Base-by-base conservation (phyloP, 92 coral and sea anemone species). In the Anthopleura xanthogrammica region DNA sequence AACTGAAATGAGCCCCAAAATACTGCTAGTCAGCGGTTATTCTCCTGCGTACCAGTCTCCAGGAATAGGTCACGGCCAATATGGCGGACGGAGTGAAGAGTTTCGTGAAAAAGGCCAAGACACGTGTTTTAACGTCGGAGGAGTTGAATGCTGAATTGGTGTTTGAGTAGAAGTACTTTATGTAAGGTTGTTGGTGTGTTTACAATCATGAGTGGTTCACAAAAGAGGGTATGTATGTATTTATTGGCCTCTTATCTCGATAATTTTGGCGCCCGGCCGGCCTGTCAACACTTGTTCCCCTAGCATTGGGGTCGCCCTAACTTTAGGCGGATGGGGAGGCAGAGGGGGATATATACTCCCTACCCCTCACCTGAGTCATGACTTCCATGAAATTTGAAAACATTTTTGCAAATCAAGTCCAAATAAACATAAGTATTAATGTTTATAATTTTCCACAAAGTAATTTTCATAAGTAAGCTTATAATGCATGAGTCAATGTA, bases 141-240 rank as follows among this genome's bases (percentile, higher is more conserved):
- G 36, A 29, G 36, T 12, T 68, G 70, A 23, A 68, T 36, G 16
- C 8, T 68, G 74, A 68, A 36, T 24, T 68, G 40, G 41, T 68
- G 74, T 68, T 24, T 13, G 16, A 68, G 74, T 29, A 62, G 70
- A 20, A 0, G 23, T n/a, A 62, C 19, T 20, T 62, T 7, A 4
- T 62, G 22, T 62, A 62, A n/a, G 23, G 70, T 62, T 62, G 9
- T 7, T 23, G 36, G 11, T 62, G 70, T 62, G 19, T 62, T 62
- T 62, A 7, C 70, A 68, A 68, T 36, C 17, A 68, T 68, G 74
- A 68, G 46, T 68, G 74, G 74, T 23, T 68, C 74, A n/a, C 74
- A 68, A 68, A 68, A 68, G 36, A 68, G 74, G 74, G 74, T 68
- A 68, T 3, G 74, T 68, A 23, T 64, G 36, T 5, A 7, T 7